phyloP scores from a whole-genome alignment of 2,888 invertebrate species.

The Tenthredo distinguenda region DNA sequence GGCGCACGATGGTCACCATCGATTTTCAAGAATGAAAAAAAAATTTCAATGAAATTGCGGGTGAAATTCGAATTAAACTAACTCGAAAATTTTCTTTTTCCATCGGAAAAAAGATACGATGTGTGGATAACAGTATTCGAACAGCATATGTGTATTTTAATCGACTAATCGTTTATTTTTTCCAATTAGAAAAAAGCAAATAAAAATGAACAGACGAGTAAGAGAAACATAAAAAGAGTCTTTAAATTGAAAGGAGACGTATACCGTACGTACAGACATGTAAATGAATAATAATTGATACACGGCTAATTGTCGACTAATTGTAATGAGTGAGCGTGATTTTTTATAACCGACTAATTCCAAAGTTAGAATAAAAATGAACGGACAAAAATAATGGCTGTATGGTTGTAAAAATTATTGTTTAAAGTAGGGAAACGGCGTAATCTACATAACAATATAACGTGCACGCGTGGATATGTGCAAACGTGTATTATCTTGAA shows the following conservation, averaged over 20 bases:
- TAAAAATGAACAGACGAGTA: neutral
- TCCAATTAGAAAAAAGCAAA: neutral
- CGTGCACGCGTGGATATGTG: neutral
- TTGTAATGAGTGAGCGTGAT: neutral
- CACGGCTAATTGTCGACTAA: neutral
- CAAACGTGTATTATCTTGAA: neutral
- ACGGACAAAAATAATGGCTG: neutral
- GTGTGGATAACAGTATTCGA: neutral
- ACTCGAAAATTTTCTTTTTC: neutral
- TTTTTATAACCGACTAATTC: neutral
- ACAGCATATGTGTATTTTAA: neutral
- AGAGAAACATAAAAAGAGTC: neutral
- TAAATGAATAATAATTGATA: neutral
- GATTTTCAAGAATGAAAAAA: neutral
- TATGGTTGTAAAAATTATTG: constrained; percentile 3
- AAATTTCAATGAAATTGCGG: neutral
- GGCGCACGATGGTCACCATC: neutral
- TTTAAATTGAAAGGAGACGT: neutral
- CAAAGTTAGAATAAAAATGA: neutral
- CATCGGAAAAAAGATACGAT: neutral
- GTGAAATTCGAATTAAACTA: neutral
- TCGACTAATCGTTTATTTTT: neutral
- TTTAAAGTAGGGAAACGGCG: neutral
- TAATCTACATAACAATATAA: constrained; percentile 7
- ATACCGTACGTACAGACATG: neutral